Percentiles rank a stretch among this genome's conserved stretches.
These are phyloP conservation scores for Babylonia areolata DNA, from an alignment of 1,140 invertebrate species.

Conservation along the genomic window DNA sequence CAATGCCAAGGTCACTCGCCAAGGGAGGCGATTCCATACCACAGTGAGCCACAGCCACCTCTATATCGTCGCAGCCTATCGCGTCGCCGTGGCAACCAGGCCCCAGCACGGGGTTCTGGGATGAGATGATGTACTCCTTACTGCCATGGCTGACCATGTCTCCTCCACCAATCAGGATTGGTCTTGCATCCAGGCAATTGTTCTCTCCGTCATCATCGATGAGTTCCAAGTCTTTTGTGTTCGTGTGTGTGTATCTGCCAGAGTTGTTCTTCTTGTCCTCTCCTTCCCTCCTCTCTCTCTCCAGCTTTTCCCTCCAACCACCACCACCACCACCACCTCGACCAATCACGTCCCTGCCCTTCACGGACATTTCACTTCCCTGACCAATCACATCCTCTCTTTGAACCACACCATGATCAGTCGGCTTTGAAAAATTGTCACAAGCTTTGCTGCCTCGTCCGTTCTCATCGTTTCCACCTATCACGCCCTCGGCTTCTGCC, in stretches of 20 bases:
- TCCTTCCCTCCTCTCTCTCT: not conserved
- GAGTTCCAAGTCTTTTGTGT: not conserved
- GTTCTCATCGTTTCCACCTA: too few relatives aligned
- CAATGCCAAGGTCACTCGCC: not conserved
- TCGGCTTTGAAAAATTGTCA: too few relatives aligned
- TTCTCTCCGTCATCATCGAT: not conserved
- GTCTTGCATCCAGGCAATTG: not conserved
- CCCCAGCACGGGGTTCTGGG: not conserved
- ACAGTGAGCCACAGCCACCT: not conserved
- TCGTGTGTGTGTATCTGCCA: too few relatives aligned
- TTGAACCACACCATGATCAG: too few relatives aligned
- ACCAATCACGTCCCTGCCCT: too few relatives aligned
- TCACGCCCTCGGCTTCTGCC: too few relatives aligned
- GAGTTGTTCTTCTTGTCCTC: not conserved
- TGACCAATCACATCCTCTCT: too few relatives aligned
- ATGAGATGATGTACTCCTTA: too few relatives aligned
- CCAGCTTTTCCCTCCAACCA: too few relatives aligned
- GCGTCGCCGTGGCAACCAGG: not conserved
- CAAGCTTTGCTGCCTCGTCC: too few relatives aligned
- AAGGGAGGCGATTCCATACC: not conserved
- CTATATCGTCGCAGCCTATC: not conserved
- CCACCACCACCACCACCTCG: too few relatives aligned
- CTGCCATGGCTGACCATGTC: not conserved
- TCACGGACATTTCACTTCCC: too few relatives aligned
- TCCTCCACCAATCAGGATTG: not conserved